phyloP scores from a whole-genome alignment of 1,140 invertebrate genomes.

The Trialeurodes vaporariorum region DNA sequence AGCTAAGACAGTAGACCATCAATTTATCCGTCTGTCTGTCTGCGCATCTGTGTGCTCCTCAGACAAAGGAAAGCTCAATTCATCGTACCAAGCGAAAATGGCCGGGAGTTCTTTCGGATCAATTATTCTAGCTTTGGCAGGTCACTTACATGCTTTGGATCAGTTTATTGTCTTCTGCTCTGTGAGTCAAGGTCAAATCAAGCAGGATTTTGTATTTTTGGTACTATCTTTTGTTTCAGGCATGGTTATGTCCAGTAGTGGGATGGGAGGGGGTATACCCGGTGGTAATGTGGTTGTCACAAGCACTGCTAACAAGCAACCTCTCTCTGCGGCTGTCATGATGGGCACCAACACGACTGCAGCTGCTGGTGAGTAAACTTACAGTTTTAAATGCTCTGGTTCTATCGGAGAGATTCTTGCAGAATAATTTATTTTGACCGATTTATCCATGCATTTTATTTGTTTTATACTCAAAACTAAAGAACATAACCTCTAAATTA shows the following conservation, averaged over 20 bases:
- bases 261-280: slow-evolving; percentile 46
- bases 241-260: slow-evolving; percentile 54
- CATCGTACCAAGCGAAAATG: too few species aligned
- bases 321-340: slow-evolving; percentile 35
- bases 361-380: slow-evolving; percentile 13
- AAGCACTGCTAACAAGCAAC: slow-evolving; percentile 58
- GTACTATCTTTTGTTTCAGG: slow-evolving; percentile 30
- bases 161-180: too few species aligned
- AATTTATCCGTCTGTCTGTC: too few species aligned
- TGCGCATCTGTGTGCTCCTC: too few species aligned
- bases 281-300: slow-evolving; percentile 46
- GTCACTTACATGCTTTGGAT: too few species aligned
- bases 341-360: slow-evolving; percentile 33
- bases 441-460: slow-evolving; percentile 32
- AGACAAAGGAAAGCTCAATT: too few species aligned
- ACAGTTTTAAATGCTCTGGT: slow-evolving; percentile 20
- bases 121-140: too few species aligned
- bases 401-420: slow-evolving; percentile 15
- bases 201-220: neutral
- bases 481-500: too few species aligned
- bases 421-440: neutral
- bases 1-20: too few species aligned
- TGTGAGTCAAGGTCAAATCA: too few species aligned
- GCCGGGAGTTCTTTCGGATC: too few species aligned
- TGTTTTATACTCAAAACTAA: too few species aligned